These are phyloP conservation scores for Zele albiditarsus DNA, from an alignment of 2,888 invertebrate genomes.

Conservation along the genomic window DNA sequence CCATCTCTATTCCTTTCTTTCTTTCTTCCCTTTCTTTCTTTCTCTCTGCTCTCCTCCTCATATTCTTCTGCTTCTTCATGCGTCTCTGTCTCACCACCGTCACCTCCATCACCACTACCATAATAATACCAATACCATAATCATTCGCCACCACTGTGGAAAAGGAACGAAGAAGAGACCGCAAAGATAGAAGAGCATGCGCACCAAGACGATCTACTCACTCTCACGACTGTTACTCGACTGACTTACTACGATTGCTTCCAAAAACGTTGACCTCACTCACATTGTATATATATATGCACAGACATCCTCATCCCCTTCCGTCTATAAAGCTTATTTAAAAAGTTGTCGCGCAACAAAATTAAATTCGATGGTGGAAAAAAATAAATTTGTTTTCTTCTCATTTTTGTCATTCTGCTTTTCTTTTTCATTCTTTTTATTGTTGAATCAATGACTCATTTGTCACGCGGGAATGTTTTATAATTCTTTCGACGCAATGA, in stretches of 20 bases:
- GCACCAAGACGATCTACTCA: conserved; percentile 19
- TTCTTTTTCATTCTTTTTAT: neutral
- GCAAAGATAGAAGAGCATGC: conserved; percentile 31
- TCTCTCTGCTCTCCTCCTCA: neutral
- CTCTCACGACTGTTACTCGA: conserved; percentile 45
- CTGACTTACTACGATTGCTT: conserved; percentile 59
- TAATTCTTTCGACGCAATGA: conserved; percentile 4
- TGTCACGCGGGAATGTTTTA: neutral
- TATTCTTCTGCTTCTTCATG: conserved; percentile 30
- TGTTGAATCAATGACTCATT: neutral
- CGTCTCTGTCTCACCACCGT: conserved; percentile 32
- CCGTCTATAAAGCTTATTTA: conserved; percentile 32
- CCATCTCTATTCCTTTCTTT: conserved; percentile 30
- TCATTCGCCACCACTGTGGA: conserved; percentile 2
- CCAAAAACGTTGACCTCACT: conserved; percentile 62
- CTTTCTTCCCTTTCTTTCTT: neutral
- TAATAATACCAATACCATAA: neutral
- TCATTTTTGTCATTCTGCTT: neutral
- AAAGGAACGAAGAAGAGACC: neutral
- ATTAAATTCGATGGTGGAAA: neutral
- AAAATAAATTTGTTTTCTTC: conserved; percentile 13
- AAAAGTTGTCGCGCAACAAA: conserved; percentile 1
- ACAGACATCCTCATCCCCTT: conserved; percentile 19
- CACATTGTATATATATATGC: no score
- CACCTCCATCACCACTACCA: neutral